Evolutionary conservation across 2,113 vertebrate species (phyloP).

Genomic region (Eonycteris spelaea): DNA sequence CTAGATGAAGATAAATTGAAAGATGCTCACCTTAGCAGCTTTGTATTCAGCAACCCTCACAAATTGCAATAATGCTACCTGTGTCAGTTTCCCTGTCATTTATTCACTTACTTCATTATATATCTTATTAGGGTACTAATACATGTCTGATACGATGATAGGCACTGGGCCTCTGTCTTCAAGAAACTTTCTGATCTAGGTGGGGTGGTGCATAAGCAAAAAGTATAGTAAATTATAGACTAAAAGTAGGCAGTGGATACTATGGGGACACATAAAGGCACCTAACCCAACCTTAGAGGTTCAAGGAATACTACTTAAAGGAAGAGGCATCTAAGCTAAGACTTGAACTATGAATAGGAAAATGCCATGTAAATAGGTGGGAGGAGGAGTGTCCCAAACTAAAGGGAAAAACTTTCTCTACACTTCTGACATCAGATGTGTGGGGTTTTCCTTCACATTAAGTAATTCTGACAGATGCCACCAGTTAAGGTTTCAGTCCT

Average conservation of each 20-base stretch:
- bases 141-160: neutral
- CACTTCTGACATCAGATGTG: neutral
- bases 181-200: neutral
- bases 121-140: neutral
- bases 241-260: neutral
- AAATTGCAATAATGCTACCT: neutral
- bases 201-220: neutral
- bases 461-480: neutral
- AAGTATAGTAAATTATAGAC: neutral
- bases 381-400: neutral
- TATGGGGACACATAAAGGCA: neutral
- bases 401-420: neutral
- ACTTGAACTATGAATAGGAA: neutral
- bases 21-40: neutral
- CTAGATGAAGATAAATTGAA: neutral
- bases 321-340: constrained; percentile 8
- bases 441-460: neutral
- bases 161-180: neutral
- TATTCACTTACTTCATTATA: neutral
- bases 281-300: neutral
- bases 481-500: neutral
- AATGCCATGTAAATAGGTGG: neutral
- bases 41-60: neutral
- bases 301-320: neutral
- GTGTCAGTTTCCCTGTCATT: neutral